These are phyloP conservation scores for Nephrocerus scutellatus DNA, from an alignment of 2,888 invertebrate genomes.

Conservation along the genomic window DNA sequence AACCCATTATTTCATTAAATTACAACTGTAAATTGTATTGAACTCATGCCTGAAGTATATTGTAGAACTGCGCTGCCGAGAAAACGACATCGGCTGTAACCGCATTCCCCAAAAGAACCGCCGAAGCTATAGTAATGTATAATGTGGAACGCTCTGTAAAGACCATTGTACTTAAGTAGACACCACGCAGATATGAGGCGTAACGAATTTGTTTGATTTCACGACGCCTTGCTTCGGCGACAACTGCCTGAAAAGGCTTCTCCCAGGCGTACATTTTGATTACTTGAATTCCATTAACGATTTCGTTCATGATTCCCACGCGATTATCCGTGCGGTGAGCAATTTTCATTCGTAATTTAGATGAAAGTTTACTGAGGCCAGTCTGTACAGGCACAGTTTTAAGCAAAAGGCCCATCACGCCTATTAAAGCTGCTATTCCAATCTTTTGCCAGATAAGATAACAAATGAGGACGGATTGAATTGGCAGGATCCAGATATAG, in stretches of 20 bases:
- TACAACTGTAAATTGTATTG: background rate
- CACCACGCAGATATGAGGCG: slow-evolving; percentile 59
- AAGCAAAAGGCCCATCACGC: slow-evolving; percentile 69
- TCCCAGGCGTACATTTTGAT: slow-evolving; percentile 98
- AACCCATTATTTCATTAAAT: background rate
- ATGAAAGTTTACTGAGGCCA: slow-evolving; percentile 42
- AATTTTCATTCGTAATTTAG: slow-evolving; percentile 60
- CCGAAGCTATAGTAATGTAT: slow-evolving; percentile 71
- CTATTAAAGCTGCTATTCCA: slow-evolving; percentile 67
- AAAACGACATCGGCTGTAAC: slow-evolving; percentile 63
- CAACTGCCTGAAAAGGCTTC: slow-evolving; percentile 78
- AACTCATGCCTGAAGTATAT: slow-evolving; percentile 56
- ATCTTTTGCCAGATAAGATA: slow-evolving; percentile 71
- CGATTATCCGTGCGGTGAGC: slow-evolving; percentile 83
- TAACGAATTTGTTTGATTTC: slow-evolving; percentile 58
- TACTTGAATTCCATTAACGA: slow-evolving; percentile 87
- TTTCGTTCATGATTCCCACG: slow-evolving; percentile 90
- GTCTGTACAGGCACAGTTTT: slow-evolving; percentile 77
- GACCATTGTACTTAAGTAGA: slow-evolving; percentile 64
- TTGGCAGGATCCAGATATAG: slow-evolving; percentile 81
- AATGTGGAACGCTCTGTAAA: slow-evolving; percentile 80
- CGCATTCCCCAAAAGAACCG: slow-evolving; percentile 61
- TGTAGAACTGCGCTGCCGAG: slow-evolving; percentile 70
- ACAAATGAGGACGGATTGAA: slow-evolving; percentile 58
- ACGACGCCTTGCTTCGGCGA: slow-evolving; percentile 65